Conservation (phyloP, 2,888 invertebrate genomes). For the Eristalinus sepulchralis region DNA sequence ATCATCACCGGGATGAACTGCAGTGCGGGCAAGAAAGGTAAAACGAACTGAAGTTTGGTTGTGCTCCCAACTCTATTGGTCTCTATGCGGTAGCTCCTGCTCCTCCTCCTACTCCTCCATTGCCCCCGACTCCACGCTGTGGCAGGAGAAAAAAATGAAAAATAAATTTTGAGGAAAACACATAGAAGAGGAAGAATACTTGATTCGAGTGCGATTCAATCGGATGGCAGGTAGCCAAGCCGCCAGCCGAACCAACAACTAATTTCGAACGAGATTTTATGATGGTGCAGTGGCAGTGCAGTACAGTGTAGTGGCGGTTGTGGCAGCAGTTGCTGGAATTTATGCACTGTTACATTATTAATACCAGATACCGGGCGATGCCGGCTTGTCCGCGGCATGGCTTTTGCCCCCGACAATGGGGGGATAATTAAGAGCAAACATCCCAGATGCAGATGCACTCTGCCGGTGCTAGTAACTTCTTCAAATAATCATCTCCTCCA, state of each 20-base stretch:
- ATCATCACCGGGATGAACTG: conserved; percentile 46
- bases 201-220: conserved; percentile 48
- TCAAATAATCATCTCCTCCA: conserved; percentile 62
- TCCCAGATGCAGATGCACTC: conserved; percentile 52
- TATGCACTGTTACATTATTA: conserved; percentile 71
- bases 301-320: conserved; percentile 13
- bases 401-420: conserved; percentile 69
- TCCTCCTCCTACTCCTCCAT: not conserved
- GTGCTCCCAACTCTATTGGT: conserved; percentile 51
- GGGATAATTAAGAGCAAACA: conserved; percentile 71
- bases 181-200: conserved; percentile 37
- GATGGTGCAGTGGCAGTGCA: conserved; percentile 14
- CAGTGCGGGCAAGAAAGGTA: conserved; percentile 51
- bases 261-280: conserved; percentile 63
- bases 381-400: conserved; percentile 30
- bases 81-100: conserved; percentile 15
- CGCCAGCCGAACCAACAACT: conserved; percentile 42
- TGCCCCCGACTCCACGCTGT: conserved; percentile 9
- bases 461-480: conserved; percentile 57
- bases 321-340: conserved; percentile 57
- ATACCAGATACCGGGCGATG: conserved; percentile 58
- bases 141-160: conserved; percentile 22
- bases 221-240: conserved; percentile 58
- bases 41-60: conserved; percentile 58
- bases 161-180: conserved; percentile 46